phyloP scores from a whole-genome alignment of 2,888 invertebrate species.

The Calliopum simillimum region DNA sequence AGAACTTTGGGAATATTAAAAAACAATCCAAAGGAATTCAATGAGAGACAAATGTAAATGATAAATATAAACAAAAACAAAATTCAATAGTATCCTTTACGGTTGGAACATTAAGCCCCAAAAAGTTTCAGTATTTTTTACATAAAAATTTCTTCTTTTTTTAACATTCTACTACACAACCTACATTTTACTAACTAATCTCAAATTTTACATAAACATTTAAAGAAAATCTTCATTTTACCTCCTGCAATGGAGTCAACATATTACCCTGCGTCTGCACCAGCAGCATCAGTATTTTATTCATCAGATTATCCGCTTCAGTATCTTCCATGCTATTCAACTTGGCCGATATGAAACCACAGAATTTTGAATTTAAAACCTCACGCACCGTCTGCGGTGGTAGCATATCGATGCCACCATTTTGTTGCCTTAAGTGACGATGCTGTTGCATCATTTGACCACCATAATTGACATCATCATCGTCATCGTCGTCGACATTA shows the following conservation, averaged over 20 bases:
- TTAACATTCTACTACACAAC: too few species aligned
- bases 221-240: too few species aligned
- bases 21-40: too few species aligned
- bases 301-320: slow-evolving; percentile 65
- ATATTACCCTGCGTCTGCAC: slow-evolving; percentile 58
- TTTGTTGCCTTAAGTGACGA: slow-evolving; percentile 62
- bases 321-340: slow-evolving; percentile 64
- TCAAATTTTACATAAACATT: too few species aligned
- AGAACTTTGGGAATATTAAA: too few species aligned
- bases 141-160: too few species aligned
- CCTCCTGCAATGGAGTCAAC: slow-evolving; percentile 14
- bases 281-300: slow-evolving; percentile 61
- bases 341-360: slow-evolving; percentile 64
- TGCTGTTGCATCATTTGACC: slow-evolving; percentile 63
- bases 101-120: too few species aligned
- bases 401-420: slow-evolving; percentile 54
- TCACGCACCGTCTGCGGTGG: slow-evolving; percentile 64
- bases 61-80: too few species aligned
- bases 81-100: too few species aligned
- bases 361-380: slow-evolving; percentile 63
- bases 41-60: too few species aligned
- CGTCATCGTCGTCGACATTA: slow-evolving; percentile 41
- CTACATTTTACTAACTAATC: too few species aligned
- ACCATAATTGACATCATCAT: slow-evolving; percentile 56
- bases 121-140: too few species aligned